phyloP scores from a whole-genome alignment of 2,113 vertebrate genomes.

The Mustela nigripes region DNA sequence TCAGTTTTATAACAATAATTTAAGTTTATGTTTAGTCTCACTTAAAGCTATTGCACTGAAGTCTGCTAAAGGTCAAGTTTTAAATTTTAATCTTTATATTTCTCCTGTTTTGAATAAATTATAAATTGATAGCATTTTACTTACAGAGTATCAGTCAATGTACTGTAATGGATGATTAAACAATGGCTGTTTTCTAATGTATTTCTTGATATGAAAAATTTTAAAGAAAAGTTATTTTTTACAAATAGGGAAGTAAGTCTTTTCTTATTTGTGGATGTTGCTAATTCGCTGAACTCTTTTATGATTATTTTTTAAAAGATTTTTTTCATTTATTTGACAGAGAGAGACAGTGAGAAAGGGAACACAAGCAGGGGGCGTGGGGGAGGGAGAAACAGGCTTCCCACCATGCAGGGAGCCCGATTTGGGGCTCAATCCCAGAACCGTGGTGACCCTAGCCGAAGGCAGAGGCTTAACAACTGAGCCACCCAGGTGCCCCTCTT shows the following conservation, averaged over 20 bases:
- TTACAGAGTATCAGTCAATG: not conserved
- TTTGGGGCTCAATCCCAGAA: too few species aligned
- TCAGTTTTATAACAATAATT: conserved; percentile 57
- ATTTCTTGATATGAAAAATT: conserved; percentile 9
- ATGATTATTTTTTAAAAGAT: not conserved
- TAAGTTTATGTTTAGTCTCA: conserved; percentile 56
- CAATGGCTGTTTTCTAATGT: not conserved
- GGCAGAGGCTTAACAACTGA: too few species aligned
- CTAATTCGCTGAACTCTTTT: conserved; percentile 24
- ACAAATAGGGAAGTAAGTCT: not conserved
- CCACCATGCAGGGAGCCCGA: too few species aligned
- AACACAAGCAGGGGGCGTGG: too few species aligned
- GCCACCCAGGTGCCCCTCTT: not conserved
- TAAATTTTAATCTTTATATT: conserved; percentile 46
- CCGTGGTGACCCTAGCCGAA: too few species aligned
- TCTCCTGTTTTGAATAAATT: conserved; percentile 54
- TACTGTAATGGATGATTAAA: conserved; percentile 17
- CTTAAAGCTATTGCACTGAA: not conserved
- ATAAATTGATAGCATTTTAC: conserved; percentile 24
- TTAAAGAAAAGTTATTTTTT: not conserved
- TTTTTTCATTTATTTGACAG: too few species aligned
- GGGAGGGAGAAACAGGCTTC: too few species aligned
- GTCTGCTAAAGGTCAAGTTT: conserved; percentile 12
- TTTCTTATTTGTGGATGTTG: conserved; percentile 18
- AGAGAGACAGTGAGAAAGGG: too few species aligned